A percentile compares a stretch with the other conserved stretches of the same genome.
Conservation (phyloP, 2,113 vertebrate genomes). For the Lonchura striata region DNA sequence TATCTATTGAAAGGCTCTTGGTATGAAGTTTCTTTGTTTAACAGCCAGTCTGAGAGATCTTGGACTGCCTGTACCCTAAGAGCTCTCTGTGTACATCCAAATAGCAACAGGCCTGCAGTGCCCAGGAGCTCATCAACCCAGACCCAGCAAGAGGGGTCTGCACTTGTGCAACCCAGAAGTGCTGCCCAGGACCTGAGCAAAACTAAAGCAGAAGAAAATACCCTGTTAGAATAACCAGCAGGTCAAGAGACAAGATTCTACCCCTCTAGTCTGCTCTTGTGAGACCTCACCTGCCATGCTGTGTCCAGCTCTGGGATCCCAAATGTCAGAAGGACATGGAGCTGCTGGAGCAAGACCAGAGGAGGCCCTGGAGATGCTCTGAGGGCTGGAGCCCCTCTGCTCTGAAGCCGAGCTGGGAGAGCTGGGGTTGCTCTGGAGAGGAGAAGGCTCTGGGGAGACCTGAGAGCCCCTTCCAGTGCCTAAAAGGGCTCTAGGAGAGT, state of each 20-base stretch:
- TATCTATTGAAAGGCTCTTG: not conserved
- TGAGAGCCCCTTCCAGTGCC: not conserved
- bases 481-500: not conserved
- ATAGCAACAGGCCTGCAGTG: not conserved
- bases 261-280: not conserved
- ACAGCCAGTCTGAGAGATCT: not conserved
- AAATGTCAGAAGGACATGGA: not conserved
- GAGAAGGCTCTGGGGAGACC: not conserved
- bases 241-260: not conserved
- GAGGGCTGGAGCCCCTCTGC: not conserved
- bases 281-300: not conserved
- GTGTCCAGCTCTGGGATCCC: not conserved
- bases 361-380: not conserved
- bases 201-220: accelerated
- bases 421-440: not conserved
- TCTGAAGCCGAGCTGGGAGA: not conserved
- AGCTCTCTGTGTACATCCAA: not conserved
- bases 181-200: accelerated
- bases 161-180: not conserved
- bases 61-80: not conserved
- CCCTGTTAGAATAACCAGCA: not conserved
- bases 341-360: too few species aligned
- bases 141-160: not conserved
- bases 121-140: not conserved
- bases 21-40: not conserved